Evolutionary conservation across 1,140 invertebrate species (phyloP), one percentile per base, ranked within the genome.

Genomic region (Pararge aegeria): DNA sequence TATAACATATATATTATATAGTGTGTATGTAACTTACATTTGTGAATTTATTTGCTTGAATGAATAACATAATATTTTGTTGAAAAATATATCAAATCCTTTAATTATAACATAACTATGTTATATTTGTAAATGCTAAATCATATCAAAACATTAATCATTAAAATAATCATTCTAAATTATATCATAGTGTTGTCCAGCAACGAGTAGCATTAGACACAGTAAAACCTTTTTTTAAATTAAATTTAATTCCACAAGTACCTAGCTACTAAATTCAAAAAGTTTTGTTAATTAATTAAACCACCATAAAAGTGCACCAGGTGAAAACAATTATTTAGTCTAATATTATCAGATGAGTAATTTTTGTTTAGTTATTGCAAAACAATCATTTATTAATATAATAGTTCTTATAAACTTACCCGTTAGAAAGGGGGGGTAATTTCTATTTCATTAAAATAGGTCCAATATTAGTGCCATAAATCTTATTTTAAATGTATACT

Each of bases 71-170:
- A 4, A 24, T 2, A 34, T 34, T 34, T 34, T 34, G 30, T 34
- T 34, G 2, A 34, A 34, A 10, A 34, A 34, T 4, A 24, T 24
- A 24, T 24, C 24, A 24, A 37, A n/a, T 49, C 51, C 21, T 54
- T 51, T 59, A 49, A 34, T 29, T 37, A 58, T 57, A 50, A 44
- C n/a, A 61, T 61, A 48, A 59, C 38, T 57, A 51, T 54, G 51
- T 53, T 53, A 52, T 64, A 59, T 51, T 56, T 53, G 64, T 55
- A 61, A 62, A 66, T 60, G 64, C 65, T 67, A 67, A 72, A 69
- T 72, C 70, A 72, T 72, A 72, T 72, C 70, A 72, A 72, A n/a
- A 51, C 42, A 55, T 49, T 69, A 62, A 67, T 64, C 56, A 57
- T 66, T 62, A 70, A 55, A 66, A 57, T 70, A 61, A 65, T 61